Conservation (phyloP, 2,888 invertebrate species). For the Heteromurus nitidus region DNA sequence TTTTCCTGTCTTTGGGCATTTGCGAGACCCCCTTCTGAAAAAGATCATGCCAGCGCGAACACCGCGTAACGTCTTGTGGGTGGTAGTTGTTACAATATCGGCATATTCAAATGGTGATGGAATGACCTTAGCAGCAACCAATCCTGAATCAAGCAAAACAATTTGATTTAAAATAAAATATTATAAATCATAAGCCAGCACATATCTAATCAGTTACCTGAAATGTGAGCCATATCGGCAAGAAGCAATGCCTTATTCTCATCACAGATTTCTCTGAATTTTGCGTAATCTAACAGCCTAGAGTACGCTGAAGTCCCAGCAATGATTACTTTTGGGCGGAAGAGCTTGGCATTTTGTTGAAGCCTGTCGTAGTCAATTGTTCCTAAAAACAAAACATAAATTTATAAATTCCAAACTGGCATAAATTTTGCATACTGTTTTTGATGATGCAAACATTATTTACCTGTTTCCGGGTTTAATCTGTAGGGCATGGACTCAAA, state of each 20-base stretch:
- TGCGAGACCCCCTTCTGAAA: slow-evolving; percentile 68
- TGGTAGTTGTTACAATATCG: slow-evolving; percentile 81
- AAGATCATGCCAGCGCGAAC: slow-evolving; percentile 72
- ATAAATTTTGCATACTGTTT: no score
- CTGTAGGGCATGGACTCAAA: slow-evolving; percentile 99
- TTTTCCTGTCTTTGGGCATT: slow-evolving; percentile 83
- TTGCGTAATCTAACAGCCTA: slow-evolving; percentile 78
- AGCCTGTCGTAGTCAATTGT: slow-evolving; percentile 94
- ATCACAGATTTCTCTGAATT: slow-evolving; percentile 75
- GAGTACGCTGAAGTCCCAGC: slow-evolving; percentile 82
- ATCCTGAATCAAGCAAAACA: slow-evolving; percentile 51
- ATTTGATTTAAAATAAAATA: no score
- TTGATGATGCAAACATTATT: no score
- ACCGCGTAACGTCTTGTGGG: slow-evolving; percentile 80
- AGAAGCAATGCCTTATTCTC: slow-evolving; percentile 78
- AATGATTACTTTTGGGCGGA: slow-evolving; percentile 93
- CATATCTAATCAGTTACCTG: slow-evolving; percentile 76
- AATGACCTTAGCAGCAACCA: slow-evolving; percentile 78
- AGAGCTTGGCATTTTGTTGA: slow-evolving; percentile 87
- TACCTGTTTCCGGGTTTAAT: slow-evolving; percentile 79
- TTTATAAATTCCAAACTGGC: no score
- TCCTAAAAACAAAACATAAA: slow-evolving; percentile 78
- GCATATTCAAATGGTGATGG: slow-evolving; percentile 79
- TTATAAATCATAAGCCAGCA: no score
- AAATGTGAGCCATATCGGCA: slow-evolving; percentile 81